Percentiles rank a stretch among this genome's conserved stretches.
phyloP scores from a whole-genome alignment of 2,797 vertebrate species.

The Gephyroberyx darwinii region DNA sequence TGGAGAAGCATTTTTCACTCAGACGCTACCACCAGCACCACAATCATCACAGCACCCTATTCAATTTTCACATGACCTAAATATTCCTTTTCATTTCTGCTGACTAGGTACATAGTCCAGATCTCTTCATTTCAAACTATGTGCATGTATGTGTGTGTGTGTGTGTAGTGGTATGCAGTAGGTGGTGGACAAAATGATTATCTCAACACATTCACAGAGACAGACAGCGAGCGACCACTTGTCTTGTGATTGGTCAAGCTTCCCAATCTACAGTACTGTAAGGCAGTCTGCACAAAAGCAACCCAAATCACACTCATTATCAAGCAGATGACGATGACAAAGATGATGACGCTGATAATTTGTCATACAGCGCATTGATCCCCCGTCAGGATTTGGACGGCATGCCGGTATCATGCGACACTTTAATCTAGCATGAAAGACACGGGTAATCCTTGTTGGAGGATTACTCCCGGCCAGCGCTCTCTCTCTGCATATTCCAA shows the following conservation, averaged over 20 bases:
- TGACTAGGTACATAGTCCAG: slow-evolving; percentile 55
- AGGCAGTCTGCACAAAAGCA: slow-evolving; percentile 5
- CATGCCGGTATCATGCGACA: slow-evolving; percentile 59
- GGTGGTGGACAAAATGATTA: slow-evolving; percentile 58
- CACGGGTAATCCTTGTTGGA: slow-evolving; percentile 72
- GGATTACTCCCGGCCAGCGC: slow-evolving; percentile 70
- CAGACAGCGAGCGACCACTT: slow-evolving; percentile 28
- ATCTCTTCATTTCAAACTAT: slow-evolving; percentile 47
- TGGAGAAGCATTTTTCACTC: slow-evolving; percentile 1
- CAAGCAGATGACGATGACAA: slow-evolving; percentile 18
- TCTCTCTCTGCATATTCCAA: slow-evolving; percentile 61
- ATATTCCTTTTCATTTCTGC: slow-evolving; percentile 67
- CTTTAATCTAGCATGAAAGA: slow-evolving; percentile 77
- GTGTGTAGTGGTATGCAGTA: background rate
- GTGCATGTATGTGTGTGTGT: slow-evolving; percentile 22
- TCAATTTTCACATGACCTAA: slow-evolving; percentile 75
- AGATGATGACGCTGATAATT: slow-evolving; percentile 45
- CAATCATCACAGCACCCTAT: slow-evolving; percentile 46
- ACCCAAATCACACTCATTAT: slow-evolving; percentile 30
- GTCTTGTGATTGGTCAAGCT: slow-evolving; percentile 43
- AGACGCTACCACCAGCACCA: slow-evolving; percentile 25
- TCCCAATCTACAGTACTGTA: slow-evolving; percentile 24
- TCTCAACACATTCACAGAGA: slow-evolving; percentile 42
- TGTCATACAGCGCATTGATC: slow-evolving; percentile 55
- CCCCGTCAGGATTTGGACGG: slow-evolving; percentile 48